Evolutionary conservation across 1,140 invertebrate species (phyloP).

Genomic region (Cherax destructor): DNA sequence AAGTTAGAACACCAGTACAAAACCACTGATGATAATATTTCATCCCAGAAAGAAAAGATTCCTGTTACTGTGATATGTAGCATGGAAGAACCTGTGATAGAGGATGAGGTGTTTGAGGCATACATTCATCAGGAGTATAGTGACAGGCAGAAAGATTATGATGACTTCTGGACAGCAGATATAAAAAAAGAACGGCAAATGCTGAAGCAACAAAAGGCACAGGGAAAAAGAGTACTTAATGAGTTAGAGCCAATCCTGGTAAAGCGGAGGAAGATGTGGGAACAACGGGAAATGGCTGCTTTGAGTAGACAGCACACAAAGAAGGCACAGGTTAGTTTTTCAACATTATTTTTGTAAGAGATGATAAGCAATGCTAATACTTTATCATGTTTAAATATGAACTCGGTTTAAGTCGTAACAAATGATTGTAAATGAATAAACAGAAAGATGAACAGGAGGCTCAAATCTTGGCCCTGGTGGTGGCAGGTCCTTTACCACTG

Average conservation of each 20-base stretch:
- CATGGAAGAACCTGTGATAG: constrained; percentile 11
- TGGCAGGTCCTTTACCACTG: neutral
- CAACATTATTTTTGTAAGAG: neutral
- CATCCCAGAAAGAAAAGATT: neutral
- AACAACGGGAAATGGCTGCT: constrained; percentile 24
- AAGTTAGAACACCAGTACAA: neutral
- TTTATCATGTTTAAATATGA: no score
- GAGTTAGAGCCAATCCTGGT: constrained; percentile 41
- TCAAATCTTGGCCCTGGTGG: no score
- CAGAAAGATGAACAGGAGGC: no score
- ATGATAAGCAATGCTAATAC: neutral
- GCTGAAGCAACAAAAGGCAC: constrained; percentile 41
- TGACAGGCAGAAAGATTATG: neutral
- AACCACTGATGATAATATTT: neutral
- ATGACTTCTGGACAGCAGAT: constrained; percentile 29
- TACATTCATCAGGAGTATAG: constrained; percentile 18
- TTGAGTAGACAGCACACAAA: neutral
- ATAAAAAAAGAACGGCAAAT: constrained; percentile 25
- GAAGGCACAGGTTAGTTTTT: neutral
- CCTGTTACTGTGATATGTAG: neutral
- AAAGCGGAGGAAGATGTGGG: constrained; percentile 36
- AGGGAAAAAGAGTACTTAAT: constrained; percentile 33
- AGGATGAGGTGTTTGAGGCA: constrained; percentile 58
- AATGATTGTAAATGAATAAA: no score
- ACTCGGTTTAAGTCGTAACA: no score